Evolutionary conservation across 2,888 invertebrate species (phyloP), one percentile per base, ranked within the genome.

Genomic region (Charanyca ferruginea): DNA sequence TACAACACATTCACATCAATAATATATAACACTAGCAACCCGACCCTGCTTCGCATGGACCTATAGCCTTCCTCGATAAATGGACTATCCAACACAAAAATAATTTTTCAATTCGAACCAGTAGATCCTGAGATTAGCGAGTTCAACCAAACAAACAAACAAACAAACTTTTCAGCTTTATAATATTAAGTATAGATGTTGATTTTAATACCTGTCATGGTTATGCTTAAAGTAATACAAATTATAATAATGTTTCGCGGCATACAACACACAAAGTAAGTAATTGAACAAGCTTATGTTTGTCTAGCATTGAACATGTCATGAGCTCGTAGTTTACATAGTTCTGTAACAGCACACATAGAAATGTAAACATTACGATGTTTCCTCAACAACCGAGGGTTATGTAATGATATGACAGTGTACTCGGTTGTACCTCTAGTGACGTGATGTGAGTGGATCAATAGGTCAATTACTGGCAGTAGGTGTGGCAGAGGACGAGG

Each of bases 271-370:
- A 45, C 47, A 42, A 16, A 42, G 32, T 44, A 16, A 42, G 32
- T 44, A 28, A 20, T 28, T 32, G 38, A n/a, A 44, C 51, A 22
- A 52, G 25, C 41, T 48, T 22, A 2, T 61, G 54, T 54, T 61
- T 49, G 54, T 38, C 58, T 58, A 32, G 51, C 25, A 9, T 41
- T 35, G 8, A 44, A 51, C 52, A 52, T 45, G 48, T 13, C 41
- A 16, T 9, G 35, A 28, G 52, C 48, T 28, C 28, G 54, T 53
- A 55, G 57, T 74, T 73, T 74, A 48, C 59, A 57, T 44, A 60
- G 67, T 66, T 74, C 48, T 48, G 73, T 45, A 59, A 73, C 47
- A 60, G 59, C 66, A 79, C 66, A 55, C 67, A 47, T 28, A 60
- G 22, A 22, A 22, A 25, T 49, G 75, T 35, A 60, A 66, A 79